Evolutionary conservation across 2,888 invertebrate genomes (phyloP).

Genomic region (Sarcophaga caerulescens): DNA sequence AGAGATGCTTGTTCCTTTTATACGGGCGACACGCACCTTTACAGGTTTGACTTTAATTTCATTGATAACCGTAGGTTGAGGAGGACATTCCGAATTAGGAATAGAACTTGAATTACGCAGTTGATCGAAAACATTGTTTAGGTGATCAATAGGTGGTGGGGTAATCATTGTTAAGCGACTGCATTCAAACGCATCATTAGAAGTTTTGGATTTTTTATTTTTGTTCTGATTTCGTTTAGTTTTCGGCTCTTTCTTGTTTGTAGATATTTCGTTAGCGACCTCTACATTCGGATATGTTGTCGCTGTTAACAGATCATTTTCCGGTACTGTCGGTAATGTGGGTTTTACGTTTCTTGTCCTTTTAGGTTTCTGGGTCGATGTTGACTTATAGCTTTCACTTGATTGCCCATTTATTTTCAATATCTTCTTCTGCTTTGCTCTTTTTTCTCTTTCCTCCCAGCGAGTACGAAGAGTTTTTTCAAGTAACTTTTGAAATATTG

Average conservation of each 20-base stretch:
- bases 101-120: slow-evolving; percentile 27
- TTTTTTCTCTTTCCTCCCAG: neutral
- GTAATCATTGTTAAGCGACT: slow-evolving; percentile 25
- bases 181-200: slow-evolving; percentile 29
- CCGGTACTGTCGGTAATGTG: neutral
- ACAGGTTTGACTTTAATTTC: slow-evolving; percentile 35
- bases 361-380: neutral
- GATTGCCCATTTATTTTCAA: neutral
- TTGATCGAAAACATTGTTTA: slow-evolving; percentile 65
- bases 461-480: slow-evolving; percentile 10
- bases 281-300: slow-evolving; percentile 24
- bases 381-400: neutral
- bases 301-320: neutral
- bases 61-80: neutral
- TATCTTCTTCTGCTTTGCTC: neutral
- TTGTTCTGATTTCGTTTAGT: slow-evolving; percentile 6
- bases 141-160: slow-evolving; percentile 39
- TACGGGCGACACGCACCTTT: slow-evolving; percentile 63
- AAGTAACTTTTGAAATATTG: slow-evolving; percentile 31
- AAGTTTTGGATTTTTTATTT: neutral
- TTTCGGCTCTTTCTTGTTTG: slow-evolving; percentile 23
- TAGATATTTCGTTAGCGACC: neutral
- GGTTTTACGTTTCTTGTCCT: neutral
- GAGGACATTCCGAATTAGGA: neutral
- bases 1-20: neutral